A percentile compares a stretch with the other conserved stretches of the same genome.
phyloP scores from a whole-genome alignment of 1,140 invertebrate genomes.

The Drosophila baimaii region DNA sequence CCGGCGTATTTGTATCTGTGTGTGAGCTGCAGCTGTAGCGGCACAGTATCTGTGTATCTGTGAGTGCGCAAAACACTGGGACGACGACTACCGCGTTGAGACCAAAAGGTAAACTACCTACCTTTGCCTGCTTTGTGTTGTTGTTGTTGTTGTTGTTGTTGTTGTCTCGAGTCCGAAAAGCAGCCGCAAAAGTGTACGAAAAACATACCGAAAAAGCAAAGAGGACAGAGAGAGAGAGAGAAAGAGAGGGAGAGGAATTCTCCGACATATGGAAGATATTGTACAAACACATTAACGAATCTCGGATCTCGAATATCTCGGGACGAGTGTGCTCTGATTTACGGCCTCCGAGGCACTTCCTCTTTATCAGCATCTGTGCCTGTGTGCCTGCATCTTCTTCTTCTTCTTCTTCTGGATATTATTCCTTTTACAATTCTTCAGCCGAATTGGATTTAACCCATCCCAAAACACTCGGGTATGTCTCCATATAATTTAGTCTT shows the following conservation, averaged over 20 bases:
- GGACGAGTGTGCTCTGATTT: conserved; percentile 66
- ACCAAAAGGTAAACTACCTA: conserved; percentile 75
- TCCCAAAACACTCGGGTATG: conserved; percentile 51
- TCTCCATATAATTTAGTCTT: conserved; percentile 19
- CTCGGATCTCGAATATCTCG: conserved; percentile 23
- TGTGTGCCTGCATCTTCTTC: conserved; percentile 37
- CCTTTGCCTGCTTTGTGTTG: conserved; percentile 65
- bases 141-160: conserved; percentile 27
- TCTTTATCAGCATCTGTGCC: conserved; percentile 59
- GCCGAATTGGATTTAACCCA: conserved; percentile 57
- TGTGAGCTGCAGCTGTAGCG: conserved; percentile 35
- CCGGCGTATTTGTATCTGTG: conserved; percentile 38
- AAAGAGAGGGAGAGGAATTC: conserved; percentile 6
- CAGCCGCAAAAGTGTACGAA: conserved; percentile 79
- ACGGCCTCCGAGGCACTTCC: conserved; percentile 65
- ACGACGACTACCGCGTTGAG: conserved; percentile 5
- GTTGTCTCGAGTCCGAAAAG: conserved; percentile 34
- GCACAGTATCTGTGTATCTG: conserved; percentile 26
- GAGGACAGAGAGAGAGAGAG: neutral
- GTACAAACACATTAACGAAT: conserved; percentile 52
- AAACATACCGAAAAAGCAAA: conserved; percentile 62
- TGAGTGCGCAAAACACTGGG: conserved; percentile 54
- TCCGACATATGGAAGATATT: conserved; percentile 54
- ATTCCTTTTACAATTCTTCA: conserved; percentile 17
- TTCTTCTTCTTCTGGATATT: conserved; percentile 30